Evolutionary conservation across 2,113 vertebrate species (phyloP).

Genomic region (Xenopus tropicalis): DNA sequence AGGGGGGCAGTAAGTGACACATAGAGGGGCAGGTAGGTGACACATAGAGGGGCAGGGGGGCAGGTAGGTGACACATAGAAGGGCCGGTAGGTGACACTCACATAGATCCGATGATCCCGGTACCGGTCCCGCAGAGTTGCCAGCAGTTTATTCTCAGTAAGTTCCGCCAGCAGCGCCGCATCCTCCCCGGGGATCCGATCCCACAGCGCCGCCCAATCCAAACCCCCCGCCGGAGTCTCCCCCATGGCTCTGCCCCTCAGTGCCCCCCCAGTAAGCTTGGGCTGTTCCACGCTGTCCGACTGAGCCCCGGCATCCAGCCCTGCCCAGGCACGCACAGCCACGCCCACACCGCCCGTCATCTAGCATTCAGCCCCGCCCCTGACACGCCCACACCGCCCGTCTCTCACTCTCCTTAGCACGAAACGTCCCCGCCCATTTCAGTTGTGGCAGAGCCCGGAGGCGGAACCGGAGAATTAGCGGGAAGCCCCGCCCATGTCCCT

Average conservation of each 20-base stretch:
- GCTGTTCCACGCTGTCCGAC: too few relatives aligned
- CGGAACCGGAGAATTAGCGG: too few relatives aligned
- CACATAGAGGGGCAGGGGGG: neutral
- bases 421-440: too few relatives aligned
- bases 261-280: too few relatives aligned
- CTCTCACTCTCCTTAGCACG: neutral
- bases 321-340: too few relatives aligned
- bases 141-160: constrained; percentile 59
- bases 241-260: neutral
- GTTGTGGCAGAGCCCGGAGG: too few relatives aligned
- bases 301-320: too few relatives aligned
- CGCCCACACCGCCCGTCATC: neutral
- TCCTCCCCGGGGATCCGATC: constrained; percentile 47
- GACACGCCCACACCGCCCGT: neutral
- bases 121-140: constrained; percentile 48
- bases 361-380: neutral
- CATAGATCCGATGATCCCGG: constrained; percentile 1
- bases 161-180: constrained; percentile 54
- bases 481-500: too few relatives aligned
- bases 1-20: too few relatives aligned
- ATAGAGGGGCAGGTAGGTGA: neutral
- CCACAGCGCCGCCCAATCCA: too few relatives aligned
- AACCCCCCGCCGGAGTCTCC: neutral
- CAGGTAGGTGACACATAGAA: neutral
- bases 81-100: neutral